Evolutionary conservation across 64 coral and sea anemone species (phyloP).

Genomic region (Astreopora myriophthalma): DNA sequence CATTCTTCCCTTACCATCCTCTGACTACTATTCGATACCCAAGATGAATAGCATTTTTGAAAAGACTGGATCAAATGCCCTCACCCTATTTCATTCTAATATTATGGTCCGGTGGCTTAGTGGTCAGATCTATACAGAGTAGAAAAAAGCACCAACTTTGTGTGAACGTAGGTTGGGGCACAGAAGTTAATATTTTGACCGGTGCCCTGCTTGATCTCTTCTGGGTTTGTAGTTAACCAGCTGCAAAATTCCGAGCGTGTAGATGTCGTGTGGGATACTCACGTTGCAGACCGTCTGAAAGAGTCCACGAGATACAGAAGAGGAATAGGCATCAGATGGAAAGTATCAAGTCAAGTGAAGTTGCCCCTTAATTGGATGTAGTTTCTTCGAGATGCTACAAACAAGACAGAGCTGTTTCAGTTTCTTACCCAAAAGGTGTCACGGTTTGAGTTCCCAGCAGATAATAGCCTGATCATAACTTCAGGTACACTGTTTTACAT

Average conservation of each 20-base stretch:
- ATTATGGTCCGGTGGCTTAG: slow-evolving; percentile 30
- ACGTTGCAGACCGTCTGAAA: neutral
- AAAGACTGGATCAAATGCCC: too few relatives aligned
- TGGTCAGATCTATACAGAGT: neutral
- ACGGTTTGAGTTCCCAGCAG: neutral
- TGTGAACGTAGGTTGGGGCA: too few relatives aligned
- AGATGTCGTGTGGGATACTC: neutral
- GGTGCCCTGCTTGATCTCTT: too few relatives aligned
- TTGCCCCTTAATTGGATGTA: neutral
- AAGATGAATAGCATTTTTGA: too few relatives aligned
- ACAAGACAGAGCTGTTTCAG: slow-evolving; percentile 18
- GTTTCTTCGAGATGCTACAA: slow-evolving; percentile 12
- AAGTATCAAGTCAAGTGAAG: neutral
- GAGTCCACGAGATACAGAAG: neutral
- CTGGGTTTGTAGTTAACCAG: neutral
- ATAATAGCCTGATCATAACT: neutral
- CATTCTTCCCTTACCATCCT: too few relatives aligned
- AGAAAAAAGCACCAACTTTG: slow-evolving; percentile 32
- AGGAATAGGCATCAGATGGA: neutral
- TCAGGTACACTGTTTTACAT: slow-evolving; percentile 15
- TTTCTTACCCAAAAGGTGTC: slow-evolving; percentile 15
- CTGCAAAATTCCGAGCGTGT: neutral
- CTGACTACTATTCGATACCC: too few relatives aligned
- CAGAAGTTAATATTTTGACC: too few relatives aligned
- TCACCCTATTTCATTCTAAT: too few relatives aligned